These are phyloP conservation scores for Calcarius lapponicus DNA, from an alignment of 2,797 vertebrate species.

Conservation along the genomic window DNA sequence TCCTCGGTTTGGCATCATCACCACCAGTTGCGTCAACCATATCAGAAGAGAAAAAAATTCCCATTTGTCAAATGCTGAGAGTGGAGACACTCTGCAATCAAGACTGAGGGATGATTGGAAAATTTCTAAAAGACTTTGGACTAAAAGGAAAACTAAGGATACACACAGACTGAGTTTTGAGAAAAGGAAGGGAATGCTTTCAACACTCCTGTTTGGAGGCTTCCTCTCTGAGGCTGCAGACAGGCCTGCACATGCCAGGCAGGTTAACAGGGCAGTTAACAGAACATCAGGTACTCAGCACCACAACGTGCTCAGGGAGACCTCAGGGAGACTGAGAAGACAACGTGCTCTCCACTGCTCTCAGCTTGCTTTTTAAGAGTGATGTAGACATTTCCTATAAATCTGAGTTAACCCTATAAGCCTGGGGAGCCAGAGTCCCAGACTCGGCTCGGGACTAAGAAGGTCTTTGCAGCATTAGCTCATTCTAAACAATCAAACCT, in stretches of 20 bases:
- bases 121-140: background rate
- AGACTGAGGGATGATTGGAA: background rate
- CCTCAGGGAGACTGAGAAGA: background rate
- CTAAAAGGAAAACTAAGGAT: background rate
- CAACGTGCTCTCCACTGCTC: background rate
- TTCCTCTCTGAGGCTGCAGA: background rate
- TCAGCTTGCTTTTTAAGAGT: background rate
- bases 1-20: background rate
- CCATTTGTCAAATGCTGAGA: background rate
- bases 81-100: background rate
- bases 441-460: background rate
- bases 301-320: background rate
- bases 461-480: constrained; percentile 44
- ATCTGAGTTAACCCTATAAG: constrained; percentile 46
- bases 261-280: constrained; percentile 25
- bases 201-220: background rate
- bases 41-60: background rate
- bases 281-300: constrained; percentile 33
- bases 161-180: fast-evolving
- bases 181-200: background rate
- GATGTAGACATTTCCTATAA: constrained; percentile 24
- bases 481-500: constrained; percentile 42
- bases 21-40: fast-evolving
- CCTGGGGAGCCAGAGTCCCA: background rate
- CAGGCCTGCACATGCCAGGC: background rate